phyloP scores from a whole-genome alignment of 2,888 invertebrate genomes.

The Ophion costatus region DNA sequence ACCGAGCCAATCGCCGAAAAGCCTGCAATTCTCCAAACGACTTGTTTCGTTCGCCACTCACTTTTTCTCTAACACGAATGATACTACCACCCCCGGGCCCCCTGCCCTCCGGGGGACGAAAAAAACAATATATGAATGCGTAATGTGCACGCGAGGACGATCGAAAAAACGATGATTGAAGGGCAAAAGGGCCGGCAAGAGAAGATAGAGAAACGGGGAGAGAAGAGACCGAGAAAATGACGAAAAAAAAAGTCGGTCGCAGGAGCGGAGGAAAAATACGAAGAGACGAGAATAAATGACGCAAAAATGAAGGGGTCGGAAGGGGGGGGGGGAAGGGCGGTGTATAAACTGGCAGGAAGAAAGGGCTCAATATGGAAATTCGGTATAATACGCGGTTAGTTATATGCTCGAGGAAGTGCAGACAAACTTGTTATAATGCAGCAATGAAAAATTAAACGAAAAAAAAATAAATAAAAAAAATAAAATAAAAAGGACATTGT shows the following conservation, averaged over 20 bases:
- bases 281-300: too few species aligned
- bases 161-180: constrained; percentile 3
- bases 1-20: too few species aligned
- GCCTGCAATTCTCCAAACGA: too few species aligned
- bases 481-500: constrained; percentile 63
- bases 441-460: background rate
- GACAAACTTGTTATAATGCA: constrained; percentile 37
- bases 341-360: constrained; percentile 48
- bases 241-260: background rate
- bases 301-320: constrained; percentile 20
- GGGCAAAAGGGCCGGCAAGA: background rate
- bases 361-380: constrained; percentile 40
- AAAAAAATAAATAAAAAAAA: constrained; percentile 12
- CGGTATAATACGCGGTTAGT: constrained; percentile 22
- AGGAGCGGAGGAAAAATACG: background rate
- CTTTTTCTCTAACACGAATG: too few species aligned
- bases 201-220: background rate
- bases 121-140: too few species aligned
- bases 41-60: too few species aligned
- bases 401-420: constrained; percentile 47
- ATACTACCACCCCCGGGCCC: too few species aligned
- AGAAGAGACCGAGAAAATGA: background rate
- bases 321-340: constrained; percentile 11
- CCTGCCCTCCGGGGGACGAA: too few species aligned
- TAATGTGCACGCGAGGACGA: constrained; percentile 1